Evolutionary conservation across 2,888 invertebrate genomes (phyloP), one percentile per base, ranked within the genome.

Genomic region (Hirtodrosophila histrioides): DNA sequence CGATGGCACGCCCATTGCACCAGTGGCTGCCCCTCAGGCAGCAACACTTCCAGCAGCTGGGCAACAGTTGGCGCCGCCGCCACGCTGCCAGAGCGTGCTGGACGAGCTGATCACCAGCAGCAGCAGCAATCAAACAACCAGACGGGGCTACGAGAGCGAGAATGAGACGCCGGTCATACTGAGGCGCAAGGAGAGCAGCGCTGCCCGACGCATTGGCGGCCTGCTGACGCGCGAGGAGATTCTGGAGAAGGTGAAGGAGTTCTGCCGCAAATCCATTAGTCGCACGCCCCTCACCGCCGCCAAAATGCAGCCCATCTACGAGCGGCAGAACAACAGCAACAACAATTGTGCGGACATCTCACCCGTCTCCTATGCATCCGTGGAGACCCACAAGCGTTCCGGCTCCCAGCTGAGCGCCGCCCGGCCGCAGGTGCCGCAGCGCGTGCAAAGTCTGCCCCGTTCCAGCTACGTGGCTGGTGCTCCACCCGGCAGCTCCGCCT

Each of bases 241-340:
- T 11, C 75, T 91, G 3, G 89, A 90, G 39, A 89, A 89, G 75
- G 91, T 92, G 0, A 90, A 90, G 51, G 91, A 92, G 48, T 92
- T 92, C 63, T 92, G 92, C 40, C 90, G 91, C 10, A 91, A 91
- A 56, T 92, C 92, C 6, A 86, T 91, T 23, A 90, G 86, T 54
- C 89, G 88, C 50, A 88, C 90, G 0, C 88, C 90, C 3, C 72
- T 83, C 40, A 43, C 75, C 4, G 67, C 76, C 4, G 53, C 69
- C 4, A 76, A 85, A 33, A 72, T 78, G 66, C 87, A 86, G 58
- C 75, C 76, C 10, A 82, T 86, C 39, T 82, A 83, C 39, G 83
- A 78, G 65, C 75, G 70, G 10, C 87, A 75, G 4, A 46, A 61
- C 45, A 45, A 43, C 40, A 54, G 17, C 45, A 33, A 36, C 33